Evolutionary conservation across 64 coral and sea anemone species (phyloP).

Genomic region (Porites australiensis): DNA sequence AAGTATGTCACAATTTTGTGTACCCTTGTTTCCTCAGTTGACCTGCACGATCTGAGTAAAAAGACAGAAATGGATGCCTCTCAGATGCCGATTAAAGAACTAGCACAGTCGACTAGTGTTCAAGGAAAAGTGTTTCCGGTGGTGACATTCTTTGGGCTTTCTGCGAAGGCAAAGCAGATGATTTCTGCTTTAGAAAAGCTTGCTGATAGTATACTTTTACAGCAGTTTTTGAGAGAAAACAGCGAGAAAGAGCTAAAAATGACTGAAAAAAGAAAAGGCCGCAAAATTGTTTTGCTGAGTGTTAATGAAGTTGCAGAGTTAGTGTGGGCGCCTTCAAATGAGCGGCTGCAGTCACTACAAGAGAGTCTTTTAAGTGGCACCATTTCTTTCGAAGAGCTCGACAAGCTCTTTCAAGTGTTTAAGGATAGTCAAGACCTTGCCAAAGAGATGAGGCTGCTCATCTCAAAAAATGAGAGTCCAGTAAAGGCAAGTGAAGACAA

Average conservation of each 20-base stretch:
- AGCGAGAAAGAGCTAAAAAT: background rate
- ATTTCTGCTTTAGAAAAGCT: background rate
- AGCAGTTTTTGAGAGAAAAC: slow-evolving; percentile 42
- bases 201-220: slow-evolving; percentile 1
- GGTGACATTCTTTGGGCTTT: slow-evolving; percentile 50
- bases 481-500: background rate
- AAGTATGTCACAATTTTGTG: too few species aligned
- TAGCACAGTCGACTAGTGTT: background rate
- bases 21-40: background rate
- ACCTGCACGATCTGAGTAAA: background rate
- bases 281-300: background rate
- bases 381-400: slow-evolving; percentile 48
- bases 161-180: slow-evolving; percentile 30
- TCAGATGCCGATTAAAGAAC: background rate
- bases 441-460: slow-evolving; percentile 36
- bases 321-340: slow-evolving; percentile 34
- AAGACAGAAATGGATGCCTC: slow-evolving; percentile 23
- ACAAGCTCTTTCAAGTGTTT: slow-evolving; percentile 56
- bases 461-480: background rate
- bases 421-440: background rate
- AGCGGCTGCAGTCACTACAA: slow-evolving; percentile 1
- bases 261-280: background rate
- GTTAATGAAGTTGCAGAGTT: slow-evolving; percentile 32
- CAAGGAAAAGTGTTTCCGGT: background rate
- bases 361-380: slow-evolving; percentile 8